These are phyloP conservation scores for Cyanistes caeruleus DNA, from an alignment of 2,113 vertebrate species.

Conservation along the genomic window DNA sequence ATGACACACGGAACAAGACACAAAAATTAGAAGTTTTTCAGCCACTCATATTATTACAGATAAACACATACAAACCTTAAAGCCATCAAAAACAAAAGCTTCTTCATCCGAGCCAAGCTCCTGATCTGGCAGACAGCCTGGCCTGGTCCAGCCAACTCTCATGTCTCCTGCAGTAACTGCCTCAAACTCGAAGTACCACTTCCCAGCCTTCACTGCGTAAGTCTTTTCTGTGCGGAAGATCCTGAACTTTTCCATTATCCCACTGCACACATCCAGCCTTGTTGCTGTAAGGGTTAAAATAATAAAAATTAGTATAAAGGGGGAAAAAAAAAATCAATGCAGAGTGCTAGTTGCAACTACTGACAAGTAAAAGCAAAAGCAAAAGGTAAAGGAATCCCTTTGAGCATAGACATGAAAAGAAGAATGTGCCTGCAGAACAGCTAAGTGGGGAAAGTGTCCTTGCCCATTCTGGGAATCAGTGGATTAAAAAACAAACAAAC, in stretches of 20 bases:
- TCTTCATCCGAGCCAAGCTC: constrained; percentile 92
- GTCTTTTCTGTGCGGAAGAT: constrained; percentile 95
- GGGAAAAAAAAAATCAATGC: rapidly evolving
- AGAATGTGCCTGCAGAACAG: not conserved
- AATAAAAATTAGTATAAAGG: not conserved
- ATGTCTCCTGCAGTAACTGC: constrained; percentile 90
- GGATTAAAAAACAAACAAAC: too few species aligned
- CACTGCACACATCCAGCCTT: constrained; percentile 75
- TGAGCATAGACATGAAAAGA: not conserved
- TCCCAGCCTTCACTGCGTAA: constrained; percentile 87
- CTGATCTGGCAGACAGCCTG: constrained; percentile 88
- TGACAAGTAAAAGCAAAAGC: not conserved
- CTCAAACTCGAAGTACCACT: constrained; percentile 97
- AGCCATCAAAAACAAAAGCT: constrained; percentile 94
- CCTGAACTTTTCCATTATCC: constrained; percentile 88
- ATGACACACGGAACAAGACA: not conserved
- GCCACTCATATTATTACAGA: not conserved
- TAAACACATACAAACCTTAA: constrained; percentile 83
- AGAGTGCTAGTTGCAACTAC: not conserved
- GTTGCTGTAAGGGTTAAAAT: constrained; percentile 68
- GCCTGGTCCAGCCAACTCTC: constrained; percentile 92
- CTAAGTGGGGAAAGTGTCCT: not conserved
- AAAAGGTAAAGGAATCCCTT: not conserved
- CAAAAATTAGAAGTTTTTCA: not conserved
- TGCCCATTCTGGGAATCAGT: not conserved